A percentile compares a stretch with the other conserved stretches of the same genome.
Evolutionary conservation across 2,113 vertebrate genomes (phyloP).

Genomic region (Chlamydotis undulata): DNA sequence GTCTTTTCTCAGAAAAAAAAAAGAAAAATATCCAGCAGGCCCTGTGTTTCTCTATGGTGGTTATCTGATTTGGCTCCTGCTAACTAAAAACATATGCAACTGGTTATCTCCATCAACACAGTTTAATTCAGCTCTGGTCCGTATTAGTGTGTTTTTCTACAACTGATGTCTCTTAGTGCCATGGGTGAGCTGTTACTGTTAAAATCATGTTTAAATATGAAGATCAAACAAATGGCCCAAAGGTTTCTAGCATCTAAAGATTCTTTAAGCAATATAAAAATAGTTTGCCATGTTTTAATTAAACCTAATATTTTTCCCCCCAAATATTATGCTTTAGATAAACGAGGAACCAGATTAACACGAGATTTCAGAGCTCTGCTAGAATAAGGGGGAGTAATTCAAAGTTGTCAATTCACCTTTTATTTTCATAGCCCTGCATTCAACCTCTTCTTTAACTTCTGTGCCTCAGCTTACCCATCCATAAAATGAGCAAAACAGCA

Average conservation of each 20-base stretch:
- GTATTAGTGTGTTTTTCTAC: constrained; percentile 57
- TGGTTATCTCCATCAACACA: constrained; percentile 69
- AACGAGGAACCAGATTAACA: not conserved
- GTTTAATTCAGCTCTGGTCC: constrained; percentile 69
- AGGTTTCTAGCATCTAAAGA: constrained; percentile 46
- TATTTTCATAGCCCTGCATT: not conserved
- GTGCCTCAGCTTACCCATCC: constrained; percentile 12
- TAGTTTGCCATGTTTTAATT: constrained; percentile 20
- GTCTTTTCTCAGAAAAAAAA: not conserved
- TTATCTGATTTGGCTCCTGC: constrained; percentile 61
- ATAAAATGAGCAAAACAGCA: not conserved
- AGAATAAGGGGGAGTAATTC: not conserved
- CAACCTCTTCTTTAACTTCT: not conserved
- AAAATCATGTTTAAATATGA: constrained; percentile 73
- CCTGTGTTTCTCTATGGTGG: constrained; percentile 23
- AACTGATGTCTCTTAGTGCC: constrained; percentile 70
- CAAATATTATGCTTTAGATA: not conserved
- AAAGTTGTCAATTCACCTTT: not conserved
- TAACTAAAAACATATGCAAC: constrained; percentile 67
- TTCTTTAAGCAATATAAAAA: constrained; percentile 22
- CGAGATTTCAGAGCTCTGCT: not conserved
- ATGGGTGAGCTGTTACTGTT: constrained; percentile 67
- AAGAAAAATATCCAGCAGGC: not conserved
- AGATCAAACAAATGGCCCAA: constrained; percentile 64
- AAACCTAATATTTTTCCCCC: not conserved